These are phyloP conservation scores for Gisinianus flammeolus DNA, from an alignment of 2,888 invertebrate genomes.

Conservation along the genomic window DNA sequence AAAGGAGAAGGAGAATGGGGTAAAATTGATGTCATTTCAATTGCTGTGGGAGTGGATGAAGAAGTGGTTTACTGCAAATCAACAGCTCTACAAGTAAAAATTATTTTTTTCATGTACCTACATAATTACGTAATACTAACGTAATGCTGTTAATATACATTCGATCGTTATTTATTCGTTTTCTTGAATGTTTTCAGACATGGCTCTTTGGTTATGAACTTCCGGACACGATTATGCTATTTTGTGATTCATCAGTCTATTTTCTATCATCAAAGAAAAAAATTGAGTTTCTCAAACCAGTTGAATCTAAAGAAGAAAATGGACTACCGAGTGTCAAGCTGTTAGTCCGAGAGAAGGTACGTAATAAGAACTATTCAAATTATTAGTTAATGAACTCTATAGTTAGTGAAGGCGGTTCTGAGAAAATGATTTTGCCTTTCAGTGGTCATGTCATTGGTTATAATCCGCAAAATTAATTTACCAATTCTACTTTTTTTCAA, in stretches of 20 bases:
- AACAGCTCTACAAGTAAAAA: slow-evolving; percentile 82
- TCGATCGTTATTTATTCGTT: neutral
- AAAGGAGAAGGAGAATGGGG: slow-evolving; percentile 67
- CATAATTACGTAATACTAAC: neutral
- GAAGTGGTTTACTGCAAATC: slow-evolving; percentile 97
- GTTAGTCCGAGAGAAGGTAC: slow-evolving; percentile 85
- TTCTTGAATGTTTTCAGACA: slow-evolving; percentile 67
- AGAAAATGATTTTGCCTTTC: slow-evolving; percentile 4
- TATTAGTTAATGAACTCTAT: neutral
- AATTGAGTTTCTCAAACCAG: slow-evolving; percentile 91
- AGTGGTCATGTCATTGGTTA: slow-evolving; percentile 6
- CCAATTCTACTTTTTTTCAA: too few relatives aligned
- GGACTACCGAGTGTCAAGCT: slow-evolving; percentile 84
- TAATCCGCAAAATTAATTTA: slow-evolving; percentile 11
- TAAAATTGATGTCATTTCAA: slow-evolving; percentile 88
- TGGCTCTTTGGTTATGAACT: slow-evolving; percentile 98
- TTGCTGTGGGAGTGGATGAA: slow-evolving; percentile 91
- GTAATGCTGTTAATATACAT: neutral
- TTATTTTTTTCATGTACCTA: neutral
- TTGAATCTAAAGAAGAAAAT: slow-evolving; percentile 84
- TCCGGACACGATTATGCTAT: slow-evolving; percentile 91
- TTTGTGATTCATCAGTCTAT: slow-evolving; percentile 82
- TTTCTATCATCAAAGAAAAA: slow-evolving; percentile 97
- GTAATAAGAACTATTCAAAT: neutral
- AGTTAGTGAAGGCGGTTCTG: neutral